Evolutionary conservation across 2,888 invertebrate genomes (phyloP).

Genomic region (Tenthredo scrophulariae): DNA sequence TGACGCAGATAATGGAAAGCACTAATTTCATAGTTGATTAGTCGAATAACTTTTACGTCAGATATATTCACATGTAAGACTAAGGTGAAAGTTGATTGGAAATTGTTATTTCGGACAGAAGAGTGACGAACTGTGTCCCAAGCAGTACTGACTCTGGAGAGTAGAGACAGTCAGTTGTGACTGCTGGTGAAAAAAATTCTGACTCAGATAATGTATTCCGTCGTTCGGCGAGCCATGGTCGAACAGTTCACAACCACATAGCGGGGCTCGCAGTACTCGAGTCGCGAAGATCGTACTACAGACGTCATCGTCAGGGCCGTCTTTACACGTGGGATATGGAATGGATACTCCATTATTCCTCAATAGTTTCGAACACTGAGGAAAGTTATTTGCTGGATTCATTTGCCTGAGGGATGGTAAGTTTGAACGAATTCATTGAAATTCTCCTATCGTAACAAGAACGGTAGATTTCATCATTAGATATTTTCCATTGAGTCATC

Average conservation of each 20-base stretch:
- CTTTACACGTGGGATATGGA: not conserved
- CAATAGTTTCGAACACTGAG: not conserved
- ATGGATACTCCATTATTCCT: not conserved
- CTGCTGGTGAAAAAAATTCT: slow-evolving; percentile 37
- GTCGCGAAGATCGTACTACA: slow-evolving; percentile 19
- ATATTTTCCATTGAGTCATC: not conserved
- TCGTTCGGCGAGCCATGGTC: slow-evolving; percentile 41
- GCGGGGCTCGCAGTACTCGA: not conserved
- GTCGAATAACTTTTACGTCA: not conserved
- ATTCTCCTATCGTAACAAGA: not conserved
- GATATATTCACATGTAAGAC: not conserved
- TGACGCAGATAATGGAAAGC: not conserved
- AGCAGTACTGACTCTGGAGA: slow-evolving; percentile 30
- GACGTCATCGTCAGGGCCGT: slow-evolving; percentile 34
- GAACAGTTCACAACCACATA: slow-evolving; percentile 18
- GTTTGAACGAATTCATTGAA: not conserved
- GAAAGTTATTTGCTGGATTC: not conserved
- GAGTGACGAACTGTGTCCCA: slow-evolving; percentile 42
- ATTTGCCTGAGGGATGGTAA: not conserved
- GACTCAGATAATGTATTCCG: slow-evolving; percentile 52
- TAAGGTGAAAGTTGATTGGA: not conserved
- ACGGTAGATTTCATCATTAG: not conserved
- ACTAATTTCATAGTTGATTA: slow-evolving; percentile 17
- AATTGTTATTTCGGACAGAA: slow-evolving; percentile 11
- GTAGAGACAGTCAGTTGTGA: slow-evolving; percentile 7